Conservation (phyloP, 2,797 vertebrate species). For the Mallotus villosus region DNA sequence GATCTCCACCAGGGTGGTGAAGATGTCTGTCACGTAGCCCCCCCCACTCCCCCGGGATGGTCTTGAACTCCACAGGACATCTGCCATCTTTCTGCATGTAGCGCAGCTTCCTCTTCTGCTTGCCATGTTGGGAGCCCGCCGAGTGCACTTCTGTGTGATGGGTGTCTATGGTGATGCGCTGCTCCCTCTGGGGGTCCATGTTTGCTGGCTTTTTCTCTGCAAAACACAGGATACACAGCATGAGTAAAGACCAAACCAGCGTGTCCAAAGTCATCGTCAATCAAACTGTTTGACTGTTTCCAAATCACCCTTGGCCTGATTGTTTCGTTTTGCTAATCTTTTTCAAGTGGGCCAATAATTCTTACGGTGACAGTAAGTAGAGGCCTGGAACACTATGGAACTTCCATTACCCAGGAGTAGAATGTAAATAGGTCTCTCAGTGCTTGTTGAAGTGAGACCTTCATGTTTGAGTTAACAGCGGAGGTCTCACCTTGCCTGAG, state of each 20-base stretch:
- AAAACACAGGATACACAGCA: slow-evolving; percentile 5
- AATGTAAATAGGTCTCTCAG: slow-evolving; percentile 40
- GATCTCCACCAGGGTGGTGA: slow-evolving; percentile 94
- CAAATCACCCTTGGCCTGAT: neutral
- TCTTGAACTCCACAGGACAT: slow-evolving; percentile 87
- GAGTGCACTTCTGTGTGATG: slow-evolving; percentile 53
- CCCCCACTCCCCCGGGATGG: slow-evolving; percentile 86
- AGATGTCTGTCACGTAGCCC: slow-evolving; percentile 88
- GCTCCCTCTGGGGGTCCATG: slow-evolving; percentile 45
- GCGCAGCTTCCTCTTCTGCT: slow-evolving; percentile 44
- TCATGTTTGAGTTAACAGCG: slow-evolving; percentile 52
- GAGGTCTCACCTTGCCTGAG: slow-evolving; percentile 38
- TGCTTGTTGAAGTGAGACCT: slow-evolving; percentile 40
- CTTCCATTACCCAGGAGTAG: slow-evolving; percentile 40
- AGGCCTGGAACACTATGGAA: neutral
- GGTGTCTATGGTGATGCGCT: slow-evolving; percentile 52
- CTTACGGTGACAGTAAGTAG: neutral
- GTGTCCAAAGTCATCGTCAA: neutral
- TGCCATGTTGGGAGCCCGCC: slow-evolving; percentile 21
- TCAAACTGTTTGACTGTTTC: neutral
- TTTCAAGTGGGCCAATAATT: neutral
- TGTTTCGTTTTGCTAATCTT: neutral
- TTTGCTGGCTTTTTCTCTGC: slow-evolving; percentile 34
- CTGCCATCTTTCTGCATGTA: slow-evolving; percentile 88
- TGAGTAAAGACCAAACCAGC: neutral